Evolutionary conservation across 2,797 vertebrate species (phyloP).

Genomic region (Arrhamphus sclerolepis): DNA sequence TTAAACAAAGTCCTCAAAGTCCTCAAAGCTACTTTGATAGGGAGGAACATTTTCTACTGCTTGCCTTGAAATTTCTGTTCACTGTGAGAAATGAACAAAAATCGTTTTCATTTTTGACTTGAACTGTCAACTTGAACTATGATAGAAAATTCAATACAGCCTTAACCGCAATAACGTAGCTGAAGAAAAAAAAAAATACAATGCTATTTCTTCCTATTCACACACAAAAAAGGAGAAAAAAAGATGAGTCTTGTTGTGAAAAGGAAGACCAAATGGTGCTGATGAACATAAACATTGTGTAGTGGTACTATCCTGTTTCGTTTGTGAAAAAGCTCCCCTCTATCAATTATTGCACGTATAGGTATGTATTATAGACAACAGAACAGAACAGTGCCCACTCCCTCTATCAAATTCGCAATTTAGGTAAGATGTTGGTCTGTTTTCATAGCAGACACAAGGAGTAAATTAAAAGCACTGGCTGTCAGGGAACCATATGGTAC

Average conservation of each 20-base stretch:
- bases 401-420: slow-evolving; percentile 80
- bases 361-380: slow-evolving; percentile 19
- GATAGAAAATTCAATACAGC: background rate
- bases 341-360: slow-evolving; percentile 14
- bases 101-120: background rate
- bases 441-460: slow-evolving; percentile 80
- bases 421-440: slow-evolving; percentile 81
- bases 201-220: background rate
- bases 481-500: slow-evolving; percentile 85
- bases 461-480: slow-evolving; percentile 86
- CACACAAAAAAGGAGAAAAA: background rate
- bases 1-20: background rate
- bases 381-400: slow-evolving; percentile 41
- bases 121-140: too few relatives aligned
- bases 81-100: background rate
- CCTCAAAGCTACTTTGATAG: too few relatives aligned
- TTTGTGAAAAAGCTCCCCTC: slow-evolving; percentile 12
- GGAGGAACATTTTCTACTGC: background rate
- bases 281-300: too few relatives aligned
- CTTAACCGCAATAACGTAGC: too few relatives aligned
- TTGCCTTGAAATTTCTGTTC: slow-evolving; percentile 11
- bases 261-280: background rate
- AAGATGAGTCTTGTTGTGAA: background rate
- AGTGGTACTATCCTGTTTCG: background rate
- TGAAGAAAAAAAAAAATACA: background rate